These are phyloP conservation scores for Schlechtendalia chinensis DNA, from an alignment of 1,140 invertebrate genomes.

Conservation along the genomic window DNA sequence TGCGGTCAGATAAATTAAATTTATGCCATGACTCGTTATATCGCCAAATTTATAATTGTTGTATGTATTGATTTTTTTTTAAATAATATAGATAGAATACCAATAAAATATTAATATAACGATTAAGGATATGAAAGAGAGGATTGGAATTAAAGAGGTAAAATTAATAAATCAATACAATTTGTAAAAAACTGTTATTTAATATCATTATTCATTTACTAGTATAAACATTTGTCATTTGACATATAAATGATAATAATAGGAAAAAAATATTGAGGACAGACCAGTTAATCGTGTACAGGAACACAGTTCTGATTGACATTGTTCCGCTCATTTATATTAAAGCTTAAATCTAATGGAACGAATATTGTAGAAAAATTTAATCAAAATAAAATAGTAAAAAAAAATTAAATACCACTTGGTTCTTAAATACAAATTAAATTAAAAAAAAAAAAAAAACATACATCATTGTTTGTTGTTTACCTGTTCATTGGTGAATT, in stretches of 20 bases:
- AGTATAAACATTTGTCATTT: constrained; percentile 25
- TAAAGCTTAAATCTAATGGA: constrained; percentile 49
- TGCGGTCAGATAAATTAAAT: no score
- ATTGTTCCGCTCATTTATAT: constrained; percentile 36
- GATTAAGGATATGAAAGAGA: background rate
- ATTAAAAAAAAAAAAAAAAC: constrained; percentile 28
- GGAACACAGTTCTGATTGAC: constrained; percentile 40
- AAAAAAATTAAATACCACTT: constrained; percentile 49
- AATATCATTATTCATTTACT: constrained; percentile 43
- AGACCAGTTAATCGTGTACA: constrained; percentile 38
- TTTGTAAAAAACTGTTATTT: constrained; percentile 33
- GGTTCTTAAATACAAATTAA: constrained; percentile 46
- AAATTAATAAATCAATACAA: constrained; percentile 18
- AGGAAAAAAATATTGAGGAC: constrained; percentile 44
- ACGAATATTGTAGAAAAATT: constrained; percentile 47
- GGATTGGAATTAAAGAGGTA: background rate
- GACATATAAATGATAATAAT: constrained; percentile 39
- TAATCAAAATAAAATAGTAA: constrained; percentile 38
- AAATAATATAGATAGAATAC: no score
- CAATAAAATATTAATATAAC: no score
- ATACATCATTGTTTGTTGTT: constrained; percentile 28
- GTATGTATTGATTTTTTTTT: no score
- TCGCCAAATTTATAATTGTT: no score
- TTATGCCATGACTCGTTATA: no score
- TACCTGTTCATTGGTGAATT: constrained; percentile 52